Conservation (phyloP, 1,140 invertebrate genomes). For the Ceratosolen solmsi region DNA sequence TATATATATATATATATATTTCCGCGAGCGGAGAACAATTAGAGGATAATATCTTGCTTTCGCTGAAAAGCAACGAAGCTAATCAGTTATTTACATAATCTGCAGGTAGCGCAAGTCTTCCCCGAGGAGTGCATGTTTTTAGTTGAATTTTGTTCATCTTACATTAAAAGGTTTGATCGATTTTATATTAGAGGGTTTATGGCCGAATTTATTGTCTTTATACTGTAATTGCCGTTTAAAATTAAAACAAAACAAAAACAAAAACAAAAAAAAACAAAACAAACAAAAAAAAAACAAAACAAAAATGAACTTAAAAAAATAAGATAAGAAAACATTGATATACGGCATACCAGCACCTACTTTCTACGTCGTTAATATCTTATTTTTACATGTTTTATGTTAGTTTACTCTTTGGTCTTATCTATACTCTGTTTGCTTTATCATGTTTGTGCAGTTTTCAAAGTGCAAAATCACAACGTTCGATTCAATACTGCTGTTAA, state of each 20-base stretch:
- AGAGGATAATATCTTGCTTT: constrained; percentile 48
- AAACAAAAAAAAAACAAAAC: too few relatives aligned
- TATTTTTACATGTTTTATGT: constrained; percentile 33
- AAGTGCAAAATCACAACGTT: constrained; percentile 13
- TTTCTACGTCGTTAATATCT: constrained; percentile 39
- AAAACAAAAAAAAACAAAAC: too few relatives aligned
- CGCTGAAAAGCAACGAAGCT: constrained; percentile 41
- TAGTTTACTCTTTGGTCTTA: constrained; percentile 21
- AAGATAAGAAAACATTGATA: too few relatives aligned
- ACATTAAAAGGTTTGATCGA: constrained; percentile 16
- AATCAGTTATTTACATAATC: constrained; percentile 49
- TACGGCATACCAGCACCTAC: constrained; percentile 44
- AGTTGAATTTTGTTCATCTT: constrained; percentile 22
- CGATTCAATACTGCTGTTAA: background rate
- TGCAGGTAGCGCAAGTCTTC: constrained; percentile 18
- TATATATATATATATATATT: constrained; percentile 27
- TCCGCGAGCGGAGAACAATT: constrained; percentile 38
- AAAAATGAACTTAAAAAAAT: too few relatives aligned
- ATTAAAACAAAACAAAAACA: too few relatives aligned
- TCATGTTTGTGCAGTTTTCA: constrained; percentile 20
- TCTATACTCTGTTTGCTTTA: constrained; percentile 4
- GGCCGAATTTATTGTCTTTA: constrained; percentile 26
- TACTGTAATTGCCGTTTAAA: constrained; percentile 13
- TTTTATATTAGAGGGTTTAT: too few relatives aligned
- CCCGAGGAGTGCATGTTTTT: constrained; percentile 31